Percentiles rank a stretch among this genome's conserved stretches.
These are phyloP conservation scores for Luperina testacea DNA, from an alignment of 2,888 invertebrate species.

Conservation along the genomic window DNA sequence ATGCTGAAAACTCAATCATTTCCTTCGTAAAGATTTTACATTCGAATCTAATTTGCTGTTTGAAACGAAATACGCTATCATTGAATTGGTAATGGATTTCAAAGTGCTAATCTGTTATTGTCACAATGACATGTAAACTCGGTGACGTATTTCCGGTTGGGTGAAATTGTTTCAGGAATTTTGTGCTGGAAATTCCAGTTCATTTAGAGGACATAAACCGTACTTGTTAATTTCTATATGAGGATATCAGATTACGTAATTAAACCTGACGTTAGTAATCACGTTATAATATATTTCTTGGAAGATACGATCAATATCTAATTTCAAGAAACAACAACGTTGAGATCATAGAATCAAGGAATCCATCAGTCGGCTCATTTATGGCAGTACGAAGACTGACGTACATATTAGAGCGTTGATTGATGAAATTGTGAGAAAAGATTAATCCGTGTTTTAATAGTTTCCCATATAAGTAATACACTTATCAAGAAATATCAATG, in stretches of 20 bases:
- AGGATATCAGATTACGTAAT: conserved; percentile 9
- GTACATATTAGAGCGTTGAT: conserved; percentile 25
- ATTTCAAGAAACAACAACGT: conserved; percentile 21
- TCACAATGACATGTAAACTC: conserved; percentile 24
- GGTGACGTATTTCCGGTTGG: conserved; percentile 29
- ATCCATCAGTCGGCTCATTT: conserved; percentile 14
- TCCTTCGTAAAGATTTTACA: background rate
- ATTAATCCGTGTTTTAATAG: conserved; percentile 22
- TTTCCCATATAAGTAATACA: background rate
- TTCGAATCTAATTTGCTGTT: background rate
- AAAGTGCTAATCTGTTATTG: conserved; percentile 27
- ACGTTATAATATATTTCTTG: conserved; percentile 25
- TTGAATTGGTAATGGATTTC: conserved; percentile 29
- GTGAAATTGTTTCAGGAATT: conserved; percentile 23
- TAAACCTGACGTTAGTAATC: conserved; percentile 10
- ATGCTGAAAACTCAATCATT: conserved; percentile 12
- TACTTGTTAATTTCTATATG: conserved; percentile 15
- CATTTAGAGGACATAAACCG: conserved; percentile 16
- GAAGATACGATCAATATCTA: conserved; percentile 24
- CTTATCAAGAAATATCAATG: conserved; percentile 21
- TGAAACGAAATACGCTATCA: conserved; percentile 18
- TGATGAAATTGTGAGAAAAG: conserved; percentile 29
- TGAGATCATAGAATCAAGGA: conserved; percentile 17
- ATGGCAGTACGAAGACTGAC: conserved; percentile 11
- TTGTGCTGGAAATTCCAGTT: conserved; percentile 25